Base-by-base conservation (phyloP, 2,888 invertebrate genomes). In the Stenoptilia bipunctidactyla region DNA sequence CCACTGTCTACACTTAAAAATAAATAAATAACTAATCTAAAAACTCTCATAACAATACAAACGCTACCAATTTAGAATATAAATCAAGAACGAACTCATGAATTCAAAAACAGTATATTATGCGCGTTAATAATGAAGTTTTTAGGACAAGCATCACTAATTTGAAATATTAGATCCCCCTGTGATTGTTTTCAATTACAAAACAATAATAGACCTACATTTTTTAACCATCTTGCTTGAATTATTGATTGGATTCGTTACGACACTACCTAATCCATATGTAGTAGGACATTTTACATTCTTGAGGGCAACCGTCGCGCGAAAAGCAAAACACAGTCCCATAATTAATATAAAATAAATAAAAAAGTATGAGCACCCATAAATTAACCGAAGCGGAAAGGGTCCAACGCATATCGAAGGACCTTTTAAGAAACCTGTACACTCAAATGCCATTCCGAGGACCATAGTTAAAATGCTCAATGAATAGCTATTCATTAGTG, bases 401-500 rank as follows among this genome's bases (percentile, higher is more conserved):
- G 75, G 66, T 66, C 71, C 67, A 65, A 66, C 70, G 74, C 72
- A 73, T 77, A 79, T 77, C 76, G 76, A 64, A 55, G 68, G 70
- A 70, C 79, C 79, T 80, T 82, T 79, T 77, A 76, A 79, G 77
- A 77, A 73, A 80, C 77, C 76, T 79, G 79, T 75, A 77, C 82
- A 77, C 65, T 72, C 65, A 59, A 64, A 83, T 80, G 75, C 83
- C 83, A 80, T 80, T 76, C 83, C 79, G 59, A 61, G 61, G 61
- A 53, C 74, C 83, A 83, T 83, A 82, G 83, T 80, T 83, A 80
- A 83, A 82, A 83, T 83, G 73, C 77, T 72, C 70, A 66, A 71
- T 79, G 82, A 79, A 83, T 83, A 80, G 77, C 77, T 83, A 82
- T 83, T 83, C 83, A 83, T 82, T 83, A 83, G 80, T 64, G 72